Evolutionary conservation across 35 echinoderm and acorn worm genomes (phyloP).

Genomic region (Hemicentrotus pulcherrimus): DNA sequence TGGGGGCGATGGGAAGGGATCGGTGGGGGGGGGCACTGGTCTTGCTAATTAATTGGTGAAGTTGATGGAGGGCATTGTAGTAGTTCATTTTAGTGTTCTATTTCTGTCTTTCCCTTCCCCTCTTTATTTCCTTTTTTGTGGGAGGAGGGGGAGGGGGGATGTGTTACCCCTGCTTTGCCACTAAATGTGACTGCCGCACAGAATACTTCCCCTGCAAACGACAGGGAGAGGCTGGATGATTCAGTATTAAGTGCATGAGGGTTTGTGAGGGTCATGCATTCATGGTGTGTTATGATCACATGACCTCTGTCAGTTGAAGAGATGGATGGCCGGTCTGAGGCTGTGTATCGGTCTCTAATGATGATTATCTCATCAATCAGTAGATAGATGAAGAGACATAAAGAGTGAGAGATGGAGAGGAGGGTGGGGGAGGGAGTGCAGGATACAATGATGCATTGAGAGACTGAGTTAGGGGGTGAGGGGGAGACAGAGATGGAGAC

Average conservation of each 20-base stretch:
- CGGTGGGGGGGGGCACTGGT: too few relatives aligned
- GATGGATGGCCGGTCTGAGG: not conserved
- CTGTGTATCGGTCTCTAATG: not conserved
- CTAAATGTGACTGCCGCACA: too few relatives aligned
- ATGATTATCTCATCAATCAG: not conserved
- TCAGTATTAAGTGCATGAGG: not conserved
- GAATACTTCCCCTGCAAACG: too few relatives aligned
- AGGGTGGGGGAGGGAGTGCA: not conserved
- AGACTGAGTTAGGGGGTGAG: not conserved
- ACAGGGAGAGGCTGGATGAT: too few relatives aligned
- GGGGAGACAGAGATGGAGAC: too few relatives aligned
- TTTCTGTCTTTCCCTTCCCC: not conserved
- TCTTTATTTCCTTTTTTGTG: not conserved
- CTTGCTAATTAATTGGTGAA: too few relatives aligned
- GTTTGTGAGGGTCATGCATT: not conserved
- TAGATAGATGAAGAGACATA: not conserved
- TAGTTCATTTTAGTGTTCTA: too few relatives aligned
- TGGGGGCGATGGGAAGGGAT: too few relatives aligned
- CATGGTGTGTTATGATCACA: not conserved
- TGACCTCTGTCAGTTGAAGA: not conserved
- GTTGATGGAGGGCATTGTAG: too few relatives aligned
- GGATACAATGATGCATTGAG: too few relatives aligned
- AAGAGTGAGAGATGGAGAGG: not conserved
- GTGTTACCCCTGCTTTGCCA: not conserved
- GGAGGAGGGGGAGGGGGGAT: too few relatives aligned